Evolutionary conservation across 2,888 invertebrate species (phyloP), one percentile per base, ranked within the genome.

Genomic region (Drosophila merina): DNA sequence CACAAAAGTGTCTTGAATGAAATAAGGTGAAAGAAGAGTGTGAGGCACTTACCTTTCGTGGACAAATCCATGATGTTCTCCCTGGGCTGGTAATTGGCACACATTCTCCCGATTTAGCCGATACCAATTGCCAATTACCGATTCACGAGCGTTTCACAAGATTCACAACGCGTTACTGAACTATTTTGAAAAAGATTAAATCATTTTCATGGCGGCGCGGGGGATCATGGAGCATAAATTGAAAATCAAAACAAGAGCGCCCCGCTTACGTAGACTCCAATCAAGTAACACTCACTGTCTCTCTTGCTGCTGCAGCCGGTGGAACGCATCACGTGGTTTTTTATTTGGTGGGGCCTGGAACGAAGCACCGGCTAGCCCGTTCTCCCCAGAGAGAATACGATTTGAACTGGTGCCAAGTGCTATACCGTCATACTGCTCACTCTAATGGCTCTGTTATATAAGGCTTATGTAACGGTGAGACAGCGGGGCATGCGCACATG

Each of bases 21-120:
- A 69, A 63, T 20, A 36, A n/a, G 36, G 42, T 71, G 56, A 51
- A 40, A 20, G 12, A 26, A n/a, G 45, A 26, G 25, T 7, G 14
- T 54, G 54, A 10, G 9, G 20, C 42, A 83, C 90, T 80, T 74
- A 89, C 89, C 89, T 89, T 77, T 88, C 56, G 89, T 82, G 72
- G 89, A 89, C 76, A 89, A 89, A 83, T 89, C 90, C 85, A 89
- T 89, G 66, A 89, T 89, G 57, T 76, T 87, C 64, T 77, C 85
- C 68, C 57, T 71, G 56, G 55, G 69, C 72, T 57, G 64, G 31
- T 52, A 12, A 26, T 58, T 49, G 33, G 30, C 40, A 47, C 30
- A 31, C 50, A 38, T 38, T 57, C 26, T 40, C 31, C 26, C 20
- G 58, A 42, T 28, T 30, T 40, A 33, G 33, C 44, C 14, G 9